Base-by-base conservation (phyloP, 2,113 vertebrate genomes). In the Istiophorus platypterus region DNA sequence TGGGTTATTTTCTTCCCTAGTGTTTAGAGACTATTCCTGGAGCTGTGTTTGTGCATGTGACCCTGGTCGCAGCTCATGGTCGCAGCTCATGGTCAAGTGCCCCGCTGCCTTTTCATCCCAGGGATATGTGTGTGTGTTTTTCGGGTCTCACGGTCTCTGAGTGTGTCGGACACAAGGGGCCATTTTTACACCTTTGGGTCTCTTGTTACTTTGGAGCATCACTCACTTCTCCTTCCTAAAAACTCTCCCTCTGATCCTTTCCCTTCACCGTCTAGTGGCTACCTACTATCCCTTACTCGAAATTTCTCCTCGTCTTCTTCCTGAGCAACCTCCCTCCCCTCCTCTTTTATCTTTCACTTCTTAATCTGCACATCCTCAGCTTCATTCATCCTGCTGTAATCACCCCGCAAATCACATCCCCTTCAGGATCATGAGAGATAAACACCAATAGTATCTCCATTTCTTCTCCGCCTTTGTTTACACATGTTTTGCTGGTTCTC, bases 21-120 rank as follows among this genome's bases (percentile, higher is more conserved):
- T 91, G 89, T 93, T 93, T 92, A 84, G 82, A 37, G 65, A 78
- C 93, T 93, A 93, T 94, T 92, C 77, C 86, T 15, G 70, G 88
- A 72, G 34, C 24, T 20, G 67, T 90, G 91, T 89, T 91, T 91
- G 87, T 87, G 65, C 88, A 86, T 86, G 85, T 91, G 90, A 90
- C 84, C 85, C 67, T 59, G 14, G 67, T 69, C 56, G 18, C 82
- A 49, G 77, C 81, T 88, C 82, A 76, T 31, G 57, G 85, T 87
- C 91, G 18, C 82, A 49, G 77, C 81, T 88, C 82, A 76, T 31
- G 57, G 85, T 87, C 91, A 81, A 87, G 87, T 81, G 81, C 80
- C 86, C 72, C 57, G 57, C 81, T 84, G 82, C 73, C 75, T 80
- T 82, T 88, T 91, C 80, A 59, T 78, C 79, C 79, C 59, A 58